A percentile compares a stretch with the other conserved stretches of the same genome.
Conservation (phyloP, 2,797 vertebrate species). For the Lateolabrax maculatus region DNA sequence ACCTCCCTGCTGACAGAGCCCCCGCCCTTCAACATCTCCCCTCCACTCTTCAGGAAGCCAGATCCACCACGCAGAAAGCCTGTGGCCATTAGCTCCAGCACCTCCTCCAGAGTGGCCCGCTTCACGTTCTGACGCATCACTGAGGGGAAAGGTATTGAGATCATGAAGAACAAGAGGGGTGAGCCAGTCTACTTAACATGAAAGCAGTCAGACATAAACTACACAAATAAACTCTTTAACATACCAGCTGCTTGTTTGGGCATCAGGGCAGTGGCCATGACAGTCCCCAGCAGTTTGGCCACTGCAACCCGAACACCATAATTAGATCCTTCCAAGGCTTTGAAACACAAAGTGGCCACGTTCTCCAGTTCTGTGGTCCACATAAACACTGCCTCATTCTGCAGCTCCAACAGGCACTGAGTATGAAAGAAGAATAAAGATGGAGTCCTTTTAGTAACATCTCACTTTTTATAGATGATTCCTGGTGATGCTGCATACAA, state of each 20-base stretch:
- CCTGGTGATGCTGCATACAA: not conserved
- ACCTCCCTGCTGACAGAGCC: slow-evolving; percentile 98
- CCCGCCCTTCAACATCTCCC: slow-evolving; percentile 98
- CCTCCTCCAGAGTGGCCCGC: slow-evolving; percentile 95
- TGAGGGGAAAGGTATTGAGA: slow-evolving; percentile 51
- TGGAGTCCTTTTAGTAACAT: not conserved
- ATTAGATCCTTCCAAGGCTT: slow-evolving; percentile 97
- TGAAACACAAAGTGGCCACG: slow-evolving; percentile 95
- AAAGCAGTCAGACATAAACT: not conserved
- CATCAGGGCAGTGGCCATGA: slow-evolving; percentile 98
- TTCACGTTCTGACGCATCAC: slow-evolving; percentile 99
- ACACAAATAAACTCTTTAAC: not conserved
- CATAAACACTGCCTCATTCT: slow-evolving; percentile 99
- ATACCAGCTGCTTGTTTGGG: slow-evolving; percentile 98
- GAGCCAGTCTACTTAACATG: not conserved
- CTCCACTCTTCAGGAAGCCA: slow-evolving; percentile 97
- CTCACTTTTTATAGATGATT: not conserved
- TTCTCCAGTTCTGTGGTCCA: slow-evolving; percentile 99
- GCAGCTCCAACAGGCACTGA: slow-evolving; percentile 96
- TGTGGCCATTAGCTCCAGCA: slow-evolving; percentile 97
- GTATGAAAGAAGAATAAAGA: slow-evolving; percentile 18
- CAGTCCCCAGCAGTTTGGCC: slow-evolving; percentile 94
- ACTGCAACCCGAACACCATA: slow-evolving; percentile 97
- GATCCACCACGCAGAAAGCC: slow-evolving; percentile 98
- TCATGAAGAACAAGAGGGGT: not conserved